A percentile compares a stretch with the other conserved stretches of the same genome.
Conservation (phyloP, 2,888 invertebrate genomes). For the Drosophila subquinaria region DNA sequence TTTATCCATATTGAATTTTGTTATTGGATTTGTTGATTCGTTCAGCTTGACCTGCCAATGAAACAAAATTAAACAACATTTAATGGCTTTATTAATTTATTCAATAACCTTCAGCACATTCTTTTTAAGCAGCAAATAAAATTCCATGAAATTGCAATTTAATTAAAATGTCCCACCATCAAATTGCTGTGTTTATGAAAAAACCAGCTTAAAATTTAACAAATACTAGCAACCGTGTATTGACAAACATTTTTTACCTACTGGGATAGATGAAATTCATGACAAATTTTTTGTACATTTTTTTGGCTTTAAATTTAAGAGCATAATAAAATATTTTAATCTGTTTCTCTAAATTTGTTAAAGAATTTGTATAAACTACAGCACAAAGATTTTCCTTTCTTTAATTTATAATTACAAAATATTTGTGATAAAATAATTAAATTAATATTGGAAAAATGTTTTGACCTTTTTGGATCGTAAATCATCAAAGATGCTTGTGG, state of each 20-base stretch:
- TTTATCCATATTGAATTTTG: slow-evolving; percentile 16
- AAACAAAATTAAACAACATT: slow-evolving; percentile 34
- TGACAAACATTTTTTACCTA: background rate
- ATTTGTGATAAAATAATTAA: slow-evolving; percentile 5
- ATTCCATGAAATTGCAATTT: slow-evolving; percentile 19
- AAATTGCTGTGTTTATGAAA: background rate
- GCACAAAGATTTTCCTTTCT: background rate
- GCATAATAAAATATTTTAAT: background rate
- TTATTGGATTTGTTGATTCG: slow-evolving; percentile 1
- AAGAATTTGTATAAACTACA: background rate
- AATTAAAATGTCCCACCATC: slow-evolving; percentile 7
- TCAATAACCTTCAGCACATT: slow-evolving; percentile 2
- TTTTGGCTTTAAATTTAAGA: background rate
- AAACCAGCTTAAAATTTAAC: background rate
- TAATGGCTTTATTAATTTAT: slow-evolving; percentile 35
- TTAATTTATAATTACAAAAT: background rate
- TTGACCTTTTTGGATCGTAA: background rate
- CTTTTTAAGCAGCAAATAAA: slow-evolving; percentile 9
- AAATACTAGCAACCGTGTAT: background rate
- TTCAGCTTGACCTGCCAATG: slow-evolving; percentile 6
- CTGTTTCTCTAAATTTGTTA: background rate
- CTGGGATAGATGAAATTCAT: background rate
- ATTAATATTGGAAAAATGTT: slow-evolving; percentile 1
- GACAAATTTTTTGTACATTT: background rate
- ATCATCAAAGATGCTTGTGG: background rate